Evolutionary conservation across 2,888 invertebrate species (phyloP), one percentile per base, ranked within the genome.

Genomic region (Ctena decussata): DNA sequence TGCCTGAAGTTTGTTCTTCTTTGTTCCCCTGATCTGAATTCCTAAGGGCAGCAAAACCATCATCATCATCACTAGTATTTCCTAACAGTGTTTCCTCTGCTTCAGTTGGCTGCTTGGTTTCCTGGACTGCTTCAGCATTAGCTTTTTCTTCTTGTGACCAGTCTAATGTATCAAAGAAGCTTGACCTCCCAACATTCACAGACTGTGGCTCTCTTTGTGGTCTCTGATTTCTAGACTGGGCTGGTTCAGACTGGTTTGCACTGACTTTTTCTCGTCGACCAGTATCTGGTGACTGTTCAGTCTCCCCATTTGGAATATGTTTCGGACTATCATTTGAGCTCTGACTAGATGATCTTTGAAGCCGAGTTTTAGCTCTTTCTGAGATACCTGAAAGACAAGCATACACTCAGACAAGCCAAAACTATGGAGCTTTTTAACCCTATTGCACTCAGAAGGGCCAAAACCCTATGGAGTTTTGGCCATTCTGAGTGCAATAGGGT

Each of bases 351-450:
- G 92, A 90, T 75, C 92, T 77, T 24, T 87, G 89, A 65, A 94
- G 85, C 32, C 92, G 89, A 24, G 89, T 87, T 85, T 89, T 91
- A 1, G 92, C 94, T 79, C 92, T 84, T 24, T 94, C 93, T 37
- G 94, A 94, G 24, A 94, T 92, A 77, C 94, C 94, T 94, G 85
- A 18, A 60, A 57, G 11, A n/a, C n/a, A n/a, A n/a, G n/a, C n/a
- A n/a, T n/a, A n/a, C n/a, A n/a, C n/a, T n/a, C n/a, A n/a, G n/a
- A n/a, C n/a, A n/a, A n/a, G n/a, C n/a, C n/a, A n/a, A n/a, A n/a
- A n/a, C n/a, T n/a, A n/a, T n/a, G n/a, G n/a, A n/a, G n/a, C n/a
- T n/a, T n/a, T n/a, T n/a, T n/a, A n/a, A n/a, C n/a, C n/a, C n/a
- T n/a, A n/a, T n/a, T n/a, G n/a, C n/a, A n/a, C n/a, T n/a, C n/a